Evolutionary conservation across 2,888 invertebrate genomes (phyloP), one percentile per base, ranked within the genome.

Genomic region (Nemurella pictetii): DNA sequence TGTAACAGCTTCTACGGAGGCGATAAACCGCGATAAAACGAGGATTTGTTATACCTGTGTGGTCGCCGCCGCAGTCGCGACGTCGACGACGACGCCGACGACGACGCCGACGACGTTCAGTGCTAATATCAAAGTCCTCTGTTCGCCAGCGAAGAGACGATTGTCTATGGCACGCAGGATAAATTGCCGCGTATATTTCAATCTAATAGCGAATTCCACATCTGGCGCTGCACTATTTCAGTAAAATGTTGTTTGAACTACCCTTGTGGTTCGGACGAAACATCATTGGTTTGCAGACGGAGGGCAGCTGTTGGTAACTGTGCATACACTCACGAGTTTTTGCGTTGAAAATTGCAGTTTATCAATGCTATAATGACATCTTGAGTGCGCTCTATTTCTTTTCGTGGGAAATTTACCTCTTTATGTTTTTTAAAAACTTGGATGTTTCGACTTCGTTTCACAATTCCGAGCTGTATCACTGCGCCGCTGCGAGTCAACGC

Each of bases 31-130:
- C 82, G 83, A 85, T 85, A 85, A 85, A 85, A 75, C 25, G 74
- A 85, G 85, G 81, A 85, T 85, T 85, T 85, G 85, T 85, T 85
- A 80, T 80, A 85, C 85, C 85, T 83, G 85, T 83, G 85, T 32
- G 84, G 84, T 85, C 28, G 72, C 25, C 72, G 82, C 25, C 28
- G 72, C 25, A 27, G 82, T 28, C 12, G 28, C 82, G 73, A 35
- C 81, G 55, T 28, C 28, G 12, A 25, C 77, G 26, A 77, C 77
- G 77, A 26, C 77, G 77, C 12, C 27, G n/a, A n/a, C 78, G 78
- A 28, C 78, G 78, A 28, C n/a, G 75, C 27, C 75, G 75, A 12
- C 75, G 75, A 75, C 75, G 75, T n/a, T 29, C 78, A 20, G 29
- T 30, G 82, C 82, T 78, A 28, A 78, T 78, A 78, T 78, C 30